Evolutionary conservation across 1,140 invertebrate genomes (phyloP).

Genomic region (Contarinia nasturtii): DNA sequence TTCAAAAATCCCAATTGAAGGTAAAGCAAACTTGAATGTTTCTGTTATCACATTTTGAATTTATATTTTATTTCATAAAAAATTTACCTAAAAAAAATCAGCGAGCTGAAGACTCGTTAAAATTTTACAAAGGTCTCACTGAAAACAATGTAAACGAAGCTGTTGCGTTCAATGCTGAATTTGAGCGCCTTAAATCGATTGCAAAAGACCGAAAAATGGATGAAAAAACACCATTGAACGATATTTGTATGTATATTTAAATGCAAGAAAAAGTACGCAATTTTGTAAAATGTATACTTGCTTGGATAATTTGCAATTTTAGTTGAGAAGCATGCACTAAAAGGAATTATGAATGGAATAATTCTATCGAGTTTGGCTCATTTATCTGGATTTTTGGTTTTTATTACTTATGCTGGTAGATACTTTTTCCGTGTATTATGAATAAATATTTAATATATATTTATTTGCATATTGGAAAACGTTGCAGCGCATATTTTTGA

Average conservation of each 20-base stretch:
- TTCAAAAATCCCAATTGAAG: conserved; percentile 24
- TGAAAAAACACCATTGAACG: not conserved
- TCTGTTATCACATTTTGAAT: not conserved
- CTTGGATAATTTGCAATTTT: not conserved
- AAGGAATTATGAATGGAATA: not conserved
- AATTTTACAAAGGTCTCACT: conserved; percentile 13
- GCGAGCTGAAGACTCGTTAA: conserved; percentile 41
- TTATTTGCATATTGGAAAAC: conserved; percentile 32
- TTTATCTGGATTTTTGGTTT: not conserved
- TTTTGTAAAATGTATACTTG: not conserved
- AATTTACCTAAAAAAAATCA: conserved; percentile 23
- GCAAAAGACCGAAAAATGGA: conserved; percentile 1
- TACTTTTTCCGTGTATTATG: conserved; percentile 3
- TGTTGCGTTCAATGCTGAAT: conserved; percentile 4
- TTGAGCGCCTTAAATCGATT: conserved; percentile 8
- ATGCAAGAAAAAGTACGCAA: conserved; percentile 4
- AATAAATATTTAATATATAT: conserved; percentile 28
- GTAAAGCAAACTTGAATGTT: not conserved
- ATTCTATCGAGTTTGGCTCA: not conserved
- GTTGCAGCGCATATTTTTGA: conserved; percentile 45
- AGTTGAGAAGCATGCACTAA: not conserved
- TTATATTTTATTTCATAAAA: not conserved
- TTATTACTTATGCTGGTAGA: not conserved
- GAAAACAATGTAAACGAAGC: not conserved
- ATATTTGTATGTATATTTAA: not conserved